phyloP scores from a whole-genome alignment of 92 coral and sea anemone genomes.

The Nematostella vectensis region DNA sequence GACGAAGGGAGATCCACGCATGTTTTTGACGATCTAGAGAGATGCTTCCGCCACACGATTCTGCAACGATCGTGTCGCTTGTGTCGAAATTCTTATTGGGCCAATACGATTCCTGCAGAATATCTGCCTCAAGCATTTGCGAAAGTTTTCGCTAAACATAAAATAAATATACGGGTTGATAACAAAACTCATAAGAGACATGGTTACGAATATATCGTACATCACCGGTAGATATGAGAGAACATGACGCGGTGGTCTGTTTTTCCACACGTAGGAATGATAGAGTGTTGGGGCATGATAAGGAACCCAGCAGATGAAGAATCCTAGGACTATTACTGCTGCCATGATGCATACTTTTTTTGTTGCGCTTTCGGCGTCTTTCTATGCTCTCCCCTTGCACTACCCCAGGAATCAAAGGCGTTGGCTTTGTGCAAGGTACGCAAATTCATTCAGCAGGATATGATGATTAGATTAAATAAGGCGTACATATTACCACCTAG shows the following conservation, averaged over 20 bases:
- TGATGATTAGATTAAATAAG: no score
- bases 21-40: no score
- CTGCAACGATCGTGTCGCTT: no score
- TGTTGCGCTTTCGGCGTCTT: conserved; percentile 14
- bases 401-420: conserved; percentile 23
- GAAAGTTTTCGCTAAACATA: conserved; percentile 14
- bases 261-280: neutral
- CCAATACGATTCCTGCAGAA: conserved; percentile 1
- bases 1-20: no score
- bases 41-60: no score
- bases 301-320: conserved; percentile 25
- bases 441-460: no score
- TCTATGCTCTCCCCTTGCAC: conserved; percentile 1
- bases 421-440: no score
- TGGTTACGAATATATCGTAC: neutral
- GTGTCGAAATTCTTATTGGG: no score
- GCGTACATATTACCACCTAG: no score
- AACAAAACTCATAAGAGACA: neutral
- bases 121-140: conserved; percentile 24
- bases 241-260: neutral
- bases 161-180: conserved; percentile 4
- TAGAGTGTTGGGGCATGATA: conserved; percentile 7
- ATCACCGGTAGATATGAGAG: neutral
- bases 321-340: conserved; percentile 8
- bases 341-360: conserved; percentile 14